A percentile compares a stretch with the other conserved stretches of the same genome.
phyloP scores from a whole-genome alignment of 2,888 invertebrate species.

The Diadromus collaris region DNA sequence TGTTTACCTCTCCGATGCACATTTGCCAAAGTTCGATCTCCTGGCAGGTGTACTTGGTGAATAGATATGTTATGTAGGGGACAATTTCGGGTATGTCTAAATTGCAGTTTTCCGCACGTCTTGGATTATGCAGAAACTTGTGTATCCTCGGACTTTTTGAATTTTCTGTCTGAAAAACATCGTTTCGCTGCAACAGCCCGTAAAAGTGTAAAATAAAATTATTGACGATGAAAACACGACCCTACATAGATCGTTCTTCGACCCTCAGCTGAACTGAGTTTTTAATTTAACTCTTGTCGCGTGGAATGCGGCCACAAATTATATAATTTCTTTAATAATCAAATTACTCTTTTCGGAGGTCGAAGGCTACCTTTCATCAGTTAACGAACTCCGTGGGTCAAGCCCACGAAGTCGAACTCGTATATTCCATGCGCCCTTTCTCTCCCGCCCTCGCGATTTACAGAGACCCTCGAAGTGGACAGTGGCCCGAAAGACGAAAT shows the following conservation, averaged over 20 bases:
- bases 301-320: not conserved
- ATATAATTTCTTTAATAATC: not conserved
- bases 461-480: not conserved
- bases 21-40: too few relatives aligned
- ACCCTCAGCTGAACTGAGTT: not conserved
- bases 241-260: not conserved
- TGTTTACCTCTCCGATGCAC: not conserved
- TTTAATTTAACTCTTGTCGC: not conserved
- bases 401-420: constrained; percentile 35
- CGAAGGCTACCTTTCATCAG: constrained; percentile 7
- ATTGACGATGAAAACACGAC: not conserved
- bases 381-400: constrained; percentile 9
- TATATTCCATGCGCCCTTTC: constrained; percentile 16
- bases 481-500: constrained; percentile 10
- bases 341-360: not conserved
- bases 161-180: not conserved
- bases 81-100: too few relatives aligned
- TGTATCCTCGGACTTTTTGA: not conserved
- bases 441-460: not conserved
- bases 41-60: too few relatives aligned
- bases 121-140: too few relatives aligned
- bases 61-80: too few relatives aligned
- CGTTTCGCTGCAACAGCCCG: not conserved
- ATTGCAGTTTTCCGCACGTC: too few relatives aligned
- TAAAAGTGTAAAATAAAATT: not conserved